Conservation (phyloP, 2,797 vertebrate genomes). For the Coregonus ussuriensis region DNA sequence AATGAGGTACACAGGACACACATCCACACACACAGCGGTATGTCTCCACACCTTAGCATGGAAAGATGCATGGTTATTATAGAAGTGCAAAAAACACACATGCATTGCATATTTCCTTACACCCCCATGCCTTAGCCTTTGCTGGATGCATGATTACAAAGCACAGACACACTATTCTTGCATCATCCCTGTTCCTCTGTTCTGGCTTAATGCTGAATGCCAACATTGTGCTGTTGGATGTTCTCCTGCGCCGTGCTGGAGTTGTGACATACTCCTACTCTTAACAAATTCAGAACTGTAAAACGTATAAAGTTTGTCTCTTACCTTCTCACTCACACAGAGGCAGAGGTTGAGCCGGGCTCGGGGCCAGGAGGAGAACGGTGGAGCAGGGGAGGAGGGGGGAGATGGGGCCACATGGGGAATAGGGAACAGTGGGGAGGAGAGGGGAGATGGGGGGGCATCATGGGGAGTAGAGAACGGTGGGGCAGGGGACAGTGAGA, state of each 20-base stretch:
- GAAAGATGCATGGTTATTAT: conserved; percentile 30
- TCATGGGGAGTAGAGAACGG: conserved; percentile 70
- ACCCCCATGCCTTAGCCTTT: no score
- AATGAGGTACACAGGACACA: conserved; percentile 63
- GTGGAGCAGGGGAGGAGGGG: conserved; percentile 53
- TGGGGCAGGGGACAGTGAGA: conserved; percentile 57
- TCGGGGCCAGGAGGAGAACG: conserved; percentile 67
- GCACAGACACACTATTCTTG: conserved; percentile 2
- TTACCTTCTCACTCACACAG: conserved; percentile 49
- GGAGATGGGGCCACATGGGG: conserved; percentile 52
- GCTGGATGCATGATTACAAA: conserved; percentile 18
- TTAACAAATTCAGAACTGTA: no score
- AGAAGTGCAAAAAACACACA: conserved; percentile 26
- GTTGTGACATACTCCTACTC: no score
- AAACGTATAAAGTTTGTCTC: neutral
- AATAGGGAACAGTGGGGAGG: conserved; percentile 70
- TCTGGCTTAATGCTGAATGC: neutral
- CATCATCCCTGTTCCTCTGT: neutral
- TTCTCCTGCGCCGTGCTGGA: no score
- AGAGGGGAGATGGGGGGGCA: conserved; percentile 42
- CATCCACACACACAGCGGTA: conserved; percentile 5
- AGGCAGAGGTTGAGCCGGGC: conserved; percentile 76
- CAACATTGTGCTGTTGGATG: neutral
- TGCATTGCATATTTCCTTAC: neutral
- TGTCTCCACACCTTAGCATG: conserved; percentile 23